Conservation (phyloP, 2,797 vertebrate species). For the Cirrhinus mrigala region DNA sequence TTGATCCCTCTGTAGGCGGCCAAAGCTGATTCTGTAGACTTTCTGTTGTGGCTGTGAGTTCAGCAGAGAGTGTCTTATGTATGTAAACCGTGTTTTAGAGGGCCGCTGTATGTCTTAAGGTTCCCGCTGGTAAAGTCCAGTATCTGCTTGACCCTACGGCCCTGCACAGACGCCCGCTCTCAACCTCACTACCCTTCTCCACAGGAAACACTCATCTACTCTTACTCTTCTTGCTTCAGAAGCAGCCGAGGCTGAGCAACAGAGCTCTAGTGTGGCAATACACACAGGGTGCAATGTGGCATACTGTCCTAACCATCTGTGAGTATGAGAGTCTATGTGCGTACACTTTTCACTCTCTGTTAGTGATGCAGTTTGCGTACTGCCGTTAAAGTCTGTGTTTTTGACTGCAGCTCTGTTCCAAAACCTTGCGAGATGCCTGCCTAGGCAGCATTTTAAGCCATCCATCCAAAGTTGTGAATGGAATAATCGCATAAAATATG, state of each 20-base stretch:
- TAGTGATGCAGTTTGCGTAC: background rate
- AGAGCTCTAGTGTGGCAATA: slow-evolving; percentile 13
- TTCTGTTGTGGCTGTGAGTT: background rate
- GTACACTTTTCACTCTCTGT: background rate
- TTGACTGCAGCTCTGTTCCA: background rate
- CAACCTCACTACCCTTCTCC: slow-evolving; percentile 17
- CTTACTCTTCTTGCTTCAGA: slow-evolving; percentile 10
- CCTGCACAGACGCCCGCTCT: slow-evolving; percentile 9
- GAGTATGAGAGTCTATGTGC: background rate
- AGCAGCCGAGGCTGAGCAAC: background rate
- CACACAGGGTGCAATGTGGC: slow-evolving; percentile 21
- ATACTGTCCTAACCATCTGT: background rate
- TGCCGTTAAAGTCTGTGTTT: slow-evolving; percentile 6
- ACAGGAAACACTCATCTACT: slow-evolving; percentile 20
- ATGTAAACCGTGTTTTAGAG: slow-evolving; percentile 4
- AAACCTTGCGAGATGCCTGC: background rate
- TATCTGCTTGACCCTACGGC: slow-evolving; percentile 24
- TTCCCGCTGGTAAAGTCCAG: slow-evolving; percentile 34
- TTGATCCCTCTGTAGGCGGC: background rate
- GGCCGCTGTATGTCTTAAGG: slow-evolving; percentile 10
- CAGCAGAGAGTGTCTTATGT: background rate
- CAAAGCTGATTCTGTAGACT: background rate
- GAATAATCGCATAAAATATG: background rate
- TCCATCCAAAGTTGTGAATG: background rate
- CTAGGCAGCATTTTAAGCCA: background rate